These are phyloP conservation scores for Littorina saxatilis DNA, from an alignment of 1,140 invertebrate species.

Conservation along the genomic window DNA sequence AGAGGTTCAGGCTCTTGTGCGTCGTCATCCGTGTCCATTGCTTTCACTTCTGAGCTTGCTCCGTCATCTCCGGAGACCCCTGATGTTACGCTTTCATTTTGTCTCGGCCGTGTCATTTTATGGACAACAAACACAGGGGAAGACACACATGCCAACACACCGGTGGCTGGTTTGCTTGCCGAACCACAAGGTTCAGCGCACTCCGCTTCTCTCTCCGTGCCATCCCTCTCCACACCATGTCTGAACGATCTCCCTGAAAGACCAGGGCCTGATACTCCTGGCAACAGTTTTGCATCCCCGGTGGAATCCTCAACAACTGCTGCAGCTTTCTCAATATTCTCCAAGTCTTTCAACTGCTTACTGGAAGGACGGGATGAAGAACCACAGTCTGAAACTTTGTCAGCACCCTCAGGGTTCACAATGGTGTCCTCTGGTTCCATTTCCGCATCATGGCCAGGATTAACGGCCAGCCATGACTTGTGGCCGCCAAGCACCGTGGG, in stretches of 20 bases:
- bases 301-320: background rate
- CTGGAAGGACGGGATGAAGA: too few species aligned
- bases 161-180: too few species aligned
- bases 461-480: background rate
- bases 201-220: background rate
- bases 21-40: background rate
- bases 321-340: background rate
- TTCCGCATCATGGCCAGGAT: background rate
- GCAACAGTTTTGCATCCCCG: background rate
- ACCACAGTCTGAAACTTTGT: background rate
- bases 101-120: too few species aligned
- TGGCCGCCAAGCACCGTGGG: background rate
- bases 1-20: too few species aligned
- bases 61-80: background rate
- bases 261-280: background rate
- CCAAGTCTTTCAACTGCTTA: constrained; percentile 3
- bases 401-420: background rate
- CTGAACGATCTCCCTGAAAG: background rate
- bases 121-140: constrained; percentile 8
- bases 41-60: background rate
- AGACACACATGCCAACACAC: background rate
- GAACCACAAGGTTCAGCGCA: background rate
- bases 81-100: background rate
- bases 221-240: constrained; percentile 4
- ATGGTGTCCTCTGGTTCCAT: background rate